Evolutionary conservation across 2,888 invertebrate genomes (phyloP).

Genomic region (Abrostola tripartita): DNA sequence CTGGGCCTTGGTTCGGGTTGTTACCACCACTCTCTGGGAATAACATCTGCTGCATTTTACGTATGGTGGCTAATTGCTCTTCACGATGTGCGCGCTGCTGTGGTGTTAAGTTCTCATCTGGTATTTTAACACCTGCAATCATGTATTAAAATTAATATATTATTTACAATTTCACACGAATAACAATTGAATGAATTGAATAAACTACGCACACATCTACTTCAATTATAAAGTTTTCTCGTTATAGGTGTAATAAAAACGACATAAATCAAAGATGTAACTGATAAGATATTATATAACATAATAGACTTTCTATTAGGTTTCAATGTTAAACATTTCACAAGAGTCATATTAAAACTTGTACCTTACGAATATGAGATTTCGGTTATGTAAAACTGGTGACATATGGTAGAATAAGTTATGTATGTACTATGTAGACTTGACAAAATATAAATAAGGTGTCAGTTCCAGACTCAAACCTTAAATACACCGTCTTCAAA

Average conservation of each 20-base stretch:
- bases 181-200: slow-evolving; percentile 5
- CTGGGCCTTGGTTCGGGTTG: slow-evolving; percentile 72
- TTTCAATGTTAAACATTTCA: slow-evolving; percentile 5
- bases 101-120: slow-evolving; percentile 98
- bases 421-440: too few relatives aligned
- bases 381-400: neutral
- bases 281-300: slow-evolving; percentile 22
- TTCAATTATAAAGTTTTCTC: slow-evolving; percentile 6
- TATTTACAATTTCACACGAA: slow-evolving; percentile 3
- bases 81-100: slow-evolving; percentile 98
- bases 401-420: too few relatives aligned
- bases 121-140: slow-evolving; percentile 93
- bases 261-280: slow-evolving; percentile 15
- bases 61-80: slow-evolving; percentile 96
- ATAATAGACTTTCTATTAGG: slow-evolving; percentile 10
- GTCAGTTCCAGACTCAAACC: too few relatives aligned
- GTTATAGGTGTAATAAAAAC: slow-evolving; percentile 30
- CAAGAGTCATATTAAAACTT: neutral
- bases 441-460: too few relatives aligned
- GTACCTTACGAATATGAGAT: neutral
- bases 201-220: slow-evolving; percentile 11
- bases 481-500: too few relatives aligned
- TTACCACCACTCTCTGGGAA: slow-evolving; percentile 92
- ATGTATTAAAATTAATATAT: slow-evolving; percentile 15
- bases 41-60: slow-evolving; percentile 97